Evolutionary conservation across 2,113 vertebrate species (phyloP).

Genomic region (Stegastes partitus): DNA sequence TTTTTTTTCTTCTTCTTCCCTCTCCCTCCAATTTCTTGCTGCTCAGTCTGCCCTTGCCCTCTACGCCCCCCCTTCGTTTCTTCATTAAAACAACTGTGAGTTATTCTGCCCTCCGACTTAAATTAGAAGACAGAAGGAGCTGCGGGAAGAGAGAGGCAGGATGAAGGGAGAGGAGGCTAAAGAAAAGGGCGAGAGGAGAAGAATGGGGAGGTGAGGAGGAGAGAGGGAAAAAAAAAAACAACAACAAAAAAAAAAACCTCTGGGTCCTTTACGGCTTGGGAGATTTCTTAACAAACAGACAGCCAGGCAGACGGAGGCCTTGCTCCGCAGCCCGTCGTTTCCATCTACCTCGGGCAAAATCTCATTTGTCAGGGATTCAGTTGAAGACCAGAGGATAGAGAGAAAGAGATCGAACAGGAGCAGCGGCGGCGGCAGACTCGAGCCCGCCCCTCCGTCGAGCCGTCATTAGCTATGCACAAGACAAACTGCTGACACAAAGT

Average conservation of each 20-base stretch:
- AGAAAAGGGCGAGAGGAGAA: conserved; percentile 17
- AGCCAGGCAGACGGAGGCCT: conserved; percentile 50
- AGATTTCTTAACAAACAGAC: conserved; percentile 63
- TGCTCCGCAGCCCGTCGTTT: conserved; percentile 29
- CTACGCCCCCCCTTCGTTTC: conserved; percentile 47
- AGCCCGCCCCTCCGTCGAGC: conserved; percentile 56
- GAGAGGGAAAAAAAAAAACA: neutral
- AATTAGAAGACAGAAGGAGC: conserved; percentile 65
- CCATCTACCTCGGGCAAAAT: conserved; percentile 75
- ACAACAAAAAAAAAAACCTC: conserved; percentile 52
- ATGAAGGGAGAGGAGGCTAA: conserved; percentile 14
- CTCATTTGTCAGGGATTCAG: conserved; percentile 87
- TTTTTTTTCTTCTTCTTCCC: too few relatives aligned
- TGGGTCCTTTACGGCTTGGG: conserved; percentile 52
- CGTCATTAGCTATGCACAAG: conserved; percentile 92
- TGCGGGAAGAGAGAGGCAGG: conserved; percentile 30
- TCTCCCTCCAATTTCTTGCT: conserved; percentile 65
- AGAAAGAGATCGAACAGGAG: conserved; percentile 61
- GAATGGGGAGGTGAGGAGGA: conserved; percentile 27
- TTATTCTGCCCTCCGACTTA: conserved; percentile 67
- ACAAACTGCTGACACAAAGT: conserved; percentile 93
- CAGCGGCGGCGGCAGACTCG: conserved; percentile 27
- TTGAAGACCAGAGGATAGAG: conserved; percentile 73
- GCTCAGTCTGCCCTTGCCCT: conserved; percentile 72
- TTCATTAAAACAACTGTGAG: conserved; percentile 79